phyloP scores from a whole-genome alignment of 1,140 invertebrate species.

The Drosophila persimilis region DNA sequence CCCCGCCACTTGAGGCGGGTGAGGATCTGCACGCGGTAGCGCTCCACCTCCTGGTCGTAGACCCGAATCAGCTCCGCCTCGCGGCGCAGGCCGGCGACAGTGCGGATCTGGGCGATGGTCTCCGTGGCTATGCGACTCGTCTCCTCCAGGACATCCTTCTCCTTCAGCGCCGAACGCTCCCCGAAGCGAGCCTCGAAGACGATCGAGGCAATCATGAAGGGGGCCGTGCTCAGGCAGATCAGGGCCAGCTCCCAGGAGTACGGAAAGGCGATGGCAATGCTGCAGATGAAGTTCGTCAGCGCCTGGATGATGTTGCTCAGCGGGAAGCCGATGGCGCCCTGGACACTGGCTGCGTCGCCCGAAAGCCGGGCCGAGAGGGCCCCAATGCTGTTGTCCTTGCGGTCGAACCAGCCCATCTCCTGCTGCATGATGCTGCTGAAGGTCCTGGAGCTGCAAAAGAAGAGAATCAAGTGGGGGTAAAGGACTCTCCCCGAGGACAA shows the following conservation, averaged over 20 bases:
- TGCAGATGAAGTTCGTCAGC: slow-evolving; percentile 88
- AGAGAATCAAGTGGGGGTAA: background rate
- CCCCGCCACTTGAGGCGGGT: slow-evolving; percentile 88
- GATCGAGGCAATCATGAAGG: slow-evolving; percentile 89
- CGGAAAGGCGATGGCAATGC: slow-evolving; percentile 88
- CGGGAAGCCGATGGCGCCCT: slow-evolving; percentile 93
- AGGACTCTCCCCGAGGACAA: background rate
- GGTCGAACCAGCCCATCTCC: slow-evolving; percentile 93
- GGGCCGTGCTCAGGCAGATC: slow-evolving; percentile 90
- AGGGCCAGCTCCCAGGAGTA: slow-evolving; percentile 93
- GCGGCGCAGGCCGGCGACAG: slow-evolving; percentile 87
- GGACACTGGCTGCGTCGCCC: slow-evolving; percentile 90
- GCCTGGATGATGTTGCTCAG: slow-evolving; percentile 92
- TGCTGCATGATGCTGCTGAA: slow-evolving; percentile 88
- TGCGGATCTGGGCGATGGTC: slow-evolving; percentile 90
- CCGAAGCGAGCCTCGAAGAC: slow-evolving; percentile 88
- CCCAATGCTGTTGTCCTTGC: slow-evolving; percentile 89
- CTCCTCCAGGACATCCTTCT: slow-evolving; percentile 87
- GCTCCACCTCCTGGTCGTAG: slow-evolving; percentile 85
- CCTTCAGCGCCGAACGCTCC: slow-evolving; percentile 86
- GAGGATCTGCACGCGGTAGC: slow-evolving; percentile 84
- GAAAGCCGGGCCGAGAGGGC: slow-evolving; percentile 90
- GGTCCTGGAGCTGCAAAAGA: slow-evolving; percentile 84
- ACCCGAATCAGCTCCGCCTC: slow-evolving; percentile 84
- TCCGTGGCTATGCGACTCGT: slow-evolving; percentile 90